A percentile compares a stretch with the other conserved stretches of the same genome.
phyloP scores from a whole-genome alignment of 2,888 invertebrate species.

The Drosophila peninsularis region DNA sequence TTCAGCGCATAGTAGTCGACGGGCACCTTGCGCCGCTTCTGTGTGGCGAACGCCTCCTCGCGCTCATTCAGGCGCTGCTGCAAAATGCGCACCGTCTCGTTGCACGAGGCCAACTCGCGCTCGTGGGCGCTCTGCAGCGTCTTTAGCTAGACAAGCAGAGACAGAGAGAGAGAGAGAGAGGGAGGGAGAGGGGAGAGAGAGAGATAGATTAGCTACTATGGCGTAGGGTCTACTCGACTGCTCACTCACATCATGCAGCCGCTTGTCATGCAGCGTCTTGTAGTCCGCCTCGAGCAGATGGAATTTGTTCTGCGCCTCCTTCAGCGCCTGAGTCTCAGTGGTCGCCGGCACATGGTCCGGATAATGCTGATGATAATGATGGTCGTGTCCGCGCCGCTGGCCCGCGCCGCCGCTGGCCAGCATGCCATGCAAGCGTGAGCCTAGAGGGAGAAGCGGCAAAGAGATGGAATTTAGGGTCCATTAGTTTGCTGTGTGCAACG shows the following conservation, averaged over 20 bases:
- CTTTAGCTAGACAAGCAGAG: constrained; percentile 86
- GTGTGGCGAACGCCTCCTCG: constrained; percentile 83
- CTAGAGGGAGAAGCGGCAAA: constrained; percentile 6
- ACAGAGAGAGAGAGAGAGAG: not conserved
- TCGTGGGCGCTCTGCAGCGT: constrained; percentile 90
- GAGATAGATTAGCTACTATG: not conserved
- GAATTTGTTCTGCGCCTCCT: constrained; percentile 87
- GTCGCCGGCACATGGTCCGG: constrained; percentile 72
- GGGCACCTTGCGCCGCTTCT: constrained; percentile 84
- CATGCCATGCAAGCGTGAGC: constrained; percentile 15
- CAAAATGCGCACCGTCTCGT: constrained; percentile 84
- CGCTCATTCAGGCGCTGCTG: constrained; percentile 84
- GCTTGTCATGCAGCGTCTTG: constrained; percentile 90
- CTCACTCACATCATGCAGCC: constrained; percentile 91
- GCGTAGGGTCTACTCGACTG: not conserved
- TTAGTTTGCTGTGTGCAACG: no score
- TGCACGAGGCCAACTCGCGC: constrained; percentile 87
- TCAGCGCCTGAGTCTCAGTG: constrained; percentile 83
- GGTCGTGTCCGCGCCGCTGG: constrained; percentile 48
- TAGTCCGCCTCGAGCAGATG: constrained; percentile 91
- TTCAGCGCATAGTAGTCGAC: constrained; percentile 85
- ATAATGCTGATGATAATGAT: constrained; percentile 65
- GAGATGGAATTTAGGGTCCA: no score
- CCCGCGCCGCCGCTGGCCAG: constrained; percentile 28
- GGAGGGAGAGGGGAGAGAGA: no score